Evolutionary conservation across 2,797 vertebrate genomes (phyloP).

Genomic region (Crenichthys baileyi): DNA sequence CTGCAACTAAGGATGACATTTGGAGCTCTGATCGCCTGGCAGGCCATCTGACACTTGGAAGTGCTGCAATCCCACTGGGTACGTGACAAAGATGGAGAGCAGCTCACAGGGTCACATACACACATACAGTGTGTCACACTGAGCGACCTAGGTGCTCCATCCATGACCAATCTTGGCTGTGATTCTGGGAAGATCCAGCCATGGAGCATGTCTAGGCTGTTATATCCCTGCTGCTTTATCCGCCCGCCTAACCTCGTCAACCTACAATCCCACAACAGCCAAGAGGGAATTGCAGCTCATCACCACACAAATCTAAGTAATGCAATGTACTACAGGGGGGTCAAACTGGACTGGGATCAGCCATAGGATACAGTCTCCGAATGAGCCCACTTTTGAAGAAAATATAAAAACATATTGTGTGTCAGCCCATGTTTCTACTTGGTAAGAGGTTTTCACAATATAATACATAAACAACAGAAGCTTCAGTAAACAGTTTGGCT

Average conservation of each 20-base stretch:
- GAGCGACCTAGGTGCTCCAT: conserved; percentile 52
- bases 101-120: conserved; percentile 30
- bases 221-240: conserved; percentile 66
- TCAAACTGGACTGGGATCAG: conserved; percentile 30
- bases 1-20: conserved; percentile 67
- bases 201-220: conserved; percentile 59
- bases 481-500: conserved; percentile 18
- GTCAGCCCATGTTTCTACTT: conserved; percentile 12
- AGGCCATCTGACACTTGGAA: conserved; percentile 66
- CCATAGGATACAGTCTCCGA: background rate
- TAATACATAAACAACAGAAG: conserved; percentile 8
- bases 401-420: background rate
- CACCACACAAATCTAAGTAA: conserved; percentile 50
- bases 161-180: conserved; percentile 59
- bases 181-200: conserved; percentile 62
- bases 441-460: conserved; percentile 13
- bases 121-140: background rate
- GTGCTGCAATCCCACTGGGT: conserved; percentile 62
- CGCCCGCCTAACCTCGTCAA: conserved; percentile 62
- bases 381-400: background rate
- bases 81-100: conserved; percentile 68
- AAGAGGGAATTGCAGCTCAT: conserved; percentile 45
- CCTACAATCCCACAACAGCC: conserved; percentile 46
- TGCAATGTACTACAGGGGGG: conserved; percentile 41
- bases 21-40: conserved; percentile 72